These are phyloP conservation scores for Oligia fasciuncula DNA, from an alignment of 2,888 invertebrate species.

Conservation along the genomic window DNA sequence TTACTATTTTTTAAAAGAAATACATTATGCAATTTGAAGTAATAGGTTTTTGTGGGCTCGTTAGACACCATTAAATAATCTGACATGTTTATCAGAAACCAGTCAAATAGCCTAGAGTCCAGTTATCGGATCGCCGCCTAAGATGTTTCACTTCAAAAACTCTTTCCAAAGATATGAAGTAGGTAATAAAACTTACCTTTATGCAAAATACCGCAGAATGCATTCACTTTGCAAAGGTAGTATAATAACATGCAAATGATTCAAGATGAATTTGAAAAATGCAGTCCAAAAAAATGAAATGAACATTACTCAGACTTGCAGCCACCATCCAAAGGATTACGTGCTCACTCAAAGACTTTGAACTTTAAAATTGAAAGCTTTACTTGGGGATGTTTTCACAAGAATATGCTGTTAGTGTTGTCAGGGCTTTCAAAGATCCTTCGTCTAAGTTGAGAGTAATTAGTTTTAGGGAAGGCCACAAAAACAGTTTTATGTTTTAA, in stretches of 20 bases:
- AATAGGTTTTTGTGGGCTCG: too few species aligned
- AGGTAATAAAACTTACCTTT: constrained; percentile 15
- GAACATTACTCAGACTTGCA: constrained; percentile 38
- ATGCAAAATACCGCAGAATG: constrained; percentile 23
- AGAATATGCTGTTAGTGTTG: constrained; percentile 34
- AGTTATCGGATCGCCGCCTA: not conserved
- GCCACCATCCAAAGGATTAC: constrained; percentile 24
- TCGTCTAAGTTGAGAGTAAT: constrained; percentile 31
- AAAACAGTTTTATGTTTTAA: not conserved
- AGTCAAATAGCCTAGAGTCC: too few species aligned
- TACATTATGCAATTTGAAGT: too few species aligned
- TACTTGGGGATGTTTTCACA: constrained; percentile 39
- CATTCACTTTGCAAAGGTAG: constrained; percentile 29
- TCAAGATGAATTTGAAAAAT: constrained; percentile 39
- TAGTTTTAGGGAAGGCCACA: constrained; percentile 19
- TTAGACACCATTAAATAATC: too few species aligned
- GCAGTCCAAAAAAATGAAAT: constrained; percentile 21
- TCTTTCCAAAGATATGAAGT: not conserved
- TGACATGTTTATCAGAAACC: too few species aligned
- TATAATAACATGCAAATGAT: constrained; percentile 50
- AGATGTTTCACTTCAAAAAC: not conserved
- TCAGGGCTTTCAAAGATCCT: constrained; percentile 24
- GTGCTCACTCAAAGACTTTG: constrained; percentile 50
- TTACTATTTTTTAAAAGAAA: too few species aligned
- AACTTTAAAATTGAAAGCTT: constrained; percentile 58